Conservation (phyloP, 1,140 invertebrate species). For the Cherax quadricarinatus region DNA sequence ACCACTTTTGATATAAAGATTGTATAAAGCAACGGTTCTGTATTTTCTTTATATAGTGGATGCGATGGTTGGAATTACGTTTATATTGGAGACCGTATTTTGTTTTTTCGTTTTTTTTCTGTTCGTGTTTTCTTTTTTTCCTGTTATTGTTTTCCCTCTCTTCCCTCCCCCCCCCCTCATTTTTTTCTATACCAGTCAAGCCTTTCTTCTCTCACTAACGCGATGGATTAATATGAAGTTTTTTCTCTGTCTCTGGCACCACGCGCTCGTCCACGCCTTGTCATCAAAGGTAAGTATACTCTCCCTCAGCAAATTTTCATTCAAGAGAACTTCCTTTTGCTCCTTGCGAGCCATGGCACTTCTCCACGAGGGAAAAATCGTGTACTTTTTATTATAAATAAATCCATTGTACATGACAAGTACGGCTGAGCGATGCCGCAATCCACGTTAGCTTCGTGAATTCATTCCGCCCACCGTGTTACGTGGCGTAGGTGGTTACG, state of each 20-base stretch:
- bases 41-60: too few species aligned
- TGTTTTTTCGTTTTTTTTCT: too few species aligned
- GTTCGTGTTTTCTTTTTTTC: too few species aligned
- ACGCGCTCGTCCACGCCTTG: background rate
- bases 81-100: too few species aligned
- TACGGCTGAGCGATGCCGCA: background rate
- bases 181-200: too few species aligned
- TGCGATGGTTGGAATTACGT: too few species aligned
- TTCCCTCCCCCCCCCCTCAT: too few species aligned
- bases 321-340: background rate
- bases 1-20: too few species aligned
- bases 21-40: too few species aligned
- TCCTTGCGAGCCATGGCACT: background rate
- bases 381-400: background rate
- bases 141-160: too few species aligned
- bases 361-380: background rate
- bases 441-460: background rate
- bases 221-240: background rate
- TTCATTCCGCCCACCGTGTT: background rate
- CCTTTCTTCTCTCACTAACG: background rate
- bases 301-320: background rate
- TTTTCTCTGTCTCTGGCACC: background rate
- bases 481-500: background rate
- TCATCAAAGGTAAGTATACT: background rate
- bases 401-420: background rate